These are phyloP conservation scores for Montipora foliosa DNA, from an alignment of 64 coral and sea anemone species.

Conservation along the genomic window DNA sequence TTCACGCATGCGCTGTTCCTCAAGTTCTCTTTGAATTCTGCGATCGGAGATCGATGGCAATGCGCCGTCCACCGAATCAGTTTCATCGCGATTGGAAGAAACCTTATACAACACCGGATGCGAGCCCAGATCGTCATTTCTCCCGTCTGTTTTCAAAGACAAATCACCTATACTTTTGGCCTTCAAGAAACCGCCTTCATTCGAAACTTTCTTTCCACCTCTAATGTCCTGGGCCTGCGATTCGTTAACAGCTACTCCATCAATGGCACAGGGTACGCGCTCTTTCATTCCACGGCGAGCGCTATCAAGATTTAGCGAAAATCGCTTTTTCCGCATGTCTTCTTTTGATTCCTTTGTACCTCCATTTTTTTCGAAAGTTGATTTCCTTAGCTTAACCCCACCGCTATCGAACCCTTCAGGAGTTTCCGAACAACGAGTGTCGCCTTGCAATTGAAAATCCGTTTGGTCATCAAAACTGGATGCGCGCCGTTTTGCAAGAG, in stretches of 20 bases:
- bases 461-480: neutral
- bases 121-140: neutral
- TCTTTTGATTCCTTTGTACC: constrained; percentile 47
- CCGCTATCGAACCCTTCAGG: neutral
- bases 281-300: neutral
- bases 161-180: constrained; percentile 1
- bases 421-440: neutral
- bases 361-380: constrained; percentile 37
- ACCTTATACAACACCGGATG: neutral
- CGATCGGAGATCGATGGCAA: constrained; percentile 21
- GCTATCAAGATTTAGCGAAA: constrained; percentile 57
- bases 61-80: constrained; percentile 31
- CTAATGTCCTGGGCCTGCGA: neutral
- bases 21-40: constrained; percentile 64
- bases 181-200: constrained; percentile 13
- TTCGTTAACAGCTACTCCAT: constrained; percentile 7
- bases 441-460: neutral
- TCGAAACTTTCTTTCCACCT: neutral
- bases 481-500: neutral
- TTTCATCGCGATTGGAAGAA: constrained; percentile 10
- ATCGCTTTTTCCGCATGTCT: constrained; percentile 55
- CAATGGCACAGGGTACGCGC: neutral
- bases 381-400: constrained; percentile 33
- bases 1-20: constrained; percentile 59
- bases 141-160: neutral